phyloP scores from a whole-genome alignment of 2,888 invertebrate genomes.

The Ectemnius cavifrons region DNA sequence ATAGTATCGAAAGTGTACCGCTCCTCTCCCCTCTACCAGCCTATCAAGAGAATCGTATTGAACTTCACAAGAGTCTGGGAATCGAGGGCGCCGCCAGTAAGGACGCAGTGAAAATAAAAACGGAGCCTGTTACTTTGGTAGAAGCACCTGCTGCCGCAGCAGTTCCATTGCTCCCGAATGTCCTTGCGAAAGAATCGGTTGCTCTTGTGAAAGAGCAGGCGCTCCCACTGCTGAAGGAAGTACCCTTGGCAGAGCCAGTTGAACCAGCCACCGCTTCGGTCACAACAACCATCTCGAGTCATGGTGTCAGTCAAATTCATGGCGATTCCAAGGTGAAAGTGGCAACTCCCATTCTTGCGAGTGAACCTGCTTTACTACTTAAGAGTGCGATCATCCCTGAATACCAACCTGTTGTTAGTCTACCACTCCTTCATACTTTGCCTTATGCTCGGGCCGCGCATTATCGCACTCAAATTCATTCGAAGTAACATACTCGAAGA shows the following conservation, averaged over 20 bases:
- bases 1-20: constrained; percentile 8
- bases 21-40: constrained; percentile 9
- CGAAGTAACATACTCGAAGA: constrained; percentile 10
- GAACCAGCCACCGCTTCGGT: constrained; percentile 7
- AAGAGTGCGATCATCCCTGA: constrained; percentile 7
- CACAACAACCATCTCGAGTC: constrained; percentile 37
- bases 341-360: not conserved
- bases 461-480: constrained; percentile 34
- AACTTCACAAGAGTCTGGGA: constrained; percentile 45
- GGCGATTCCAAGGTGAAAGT: constrained; percentile 20
- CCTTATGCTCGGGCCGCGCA: constrained; percentile 32
- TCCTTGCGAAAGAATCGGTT: constrained; percentile 8
- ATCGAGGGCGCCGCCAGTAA: constrained; percentile 42
- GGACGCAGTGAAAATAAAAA: constrained; percentile 51
- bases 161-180: not conserved
- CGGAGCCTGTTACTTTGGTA: constrained; percentile 16
- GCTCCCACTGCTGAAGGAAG: no score
- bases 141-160: constrained; percentile 6
- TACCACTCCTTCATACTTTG: constrained; percentile 14
- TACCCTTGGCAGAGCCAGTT: not conserved
- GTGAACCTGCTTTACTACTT: constrained; percentile 14
- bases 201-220: no score
- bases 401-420: constrained; percentile 1
- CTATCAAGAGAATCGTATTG: constrained; percentile 48
- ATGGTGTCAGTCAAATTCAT: constrained; percentile 44